phyloP scores from a whole-genome alignment of 2,888 invertebrate species.

The Callyntrura sp. region DNA sequence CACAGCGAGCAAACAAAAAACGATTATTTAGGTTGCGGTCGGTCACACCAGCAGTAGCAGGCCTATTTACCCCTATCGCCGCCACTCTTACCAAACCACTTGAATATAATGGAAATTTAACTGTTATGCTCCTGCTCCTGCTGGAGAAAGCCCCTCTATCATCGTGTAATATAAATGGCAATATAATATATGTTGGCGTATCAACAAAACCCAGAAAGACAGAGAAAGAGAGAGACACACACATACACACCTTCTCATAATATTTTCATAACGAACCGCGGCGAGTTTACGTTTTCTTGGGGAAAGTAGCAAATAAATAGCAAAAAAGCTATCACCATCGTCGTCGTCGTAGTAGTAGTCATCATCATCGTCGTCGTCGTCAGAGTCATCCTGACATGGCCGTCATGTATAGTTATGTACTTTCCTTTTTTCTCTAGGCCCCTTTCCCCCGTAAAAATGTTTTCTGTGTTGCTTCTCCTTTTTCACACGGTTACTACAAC shows the following conservation, averaged over 20 bases:
- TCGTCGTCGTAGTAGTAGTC: not conserved
- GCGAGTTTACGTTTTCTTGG: not conserved
- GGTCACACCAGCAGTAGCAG: no score
- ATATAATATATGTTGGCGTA: no score
- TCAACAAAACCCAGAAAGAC: no score
- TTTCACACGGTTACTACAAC: no score
- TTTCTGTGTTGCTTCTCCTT: not conserved
- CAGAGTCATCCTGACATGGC: no score
- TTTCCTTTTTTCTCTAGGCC: no score
- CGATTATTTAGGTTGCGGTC: not conserved
- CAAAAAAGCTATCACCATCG: not conserved
- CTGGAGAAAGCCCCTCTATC: not conserved
- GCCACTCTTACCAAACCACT: not conserved
- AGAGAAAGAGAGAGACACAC: no score
- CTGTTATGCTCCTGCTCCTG: not conserved
- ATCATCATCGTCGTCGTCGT: no score
- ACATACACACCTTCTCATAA: constrained; percentile 30
- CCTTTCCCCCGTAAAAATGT: not conserved
- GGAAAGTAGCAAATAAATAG: constrained; percentile 27
- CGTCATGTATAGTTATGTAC: constrained; percentile 12
- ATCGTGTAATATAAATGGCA: no score
- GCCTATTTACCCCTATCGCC: not conserved
- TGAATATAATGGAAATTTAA: not conserved
- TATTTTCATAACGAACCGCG: constrained; percentile 22
- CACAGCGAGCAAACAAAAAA: constrained; percentile 5